Base-by-base conservation (phyloP, 2,888 invertebrate genomes). In the Choristoneura rosaceana region DNA sequence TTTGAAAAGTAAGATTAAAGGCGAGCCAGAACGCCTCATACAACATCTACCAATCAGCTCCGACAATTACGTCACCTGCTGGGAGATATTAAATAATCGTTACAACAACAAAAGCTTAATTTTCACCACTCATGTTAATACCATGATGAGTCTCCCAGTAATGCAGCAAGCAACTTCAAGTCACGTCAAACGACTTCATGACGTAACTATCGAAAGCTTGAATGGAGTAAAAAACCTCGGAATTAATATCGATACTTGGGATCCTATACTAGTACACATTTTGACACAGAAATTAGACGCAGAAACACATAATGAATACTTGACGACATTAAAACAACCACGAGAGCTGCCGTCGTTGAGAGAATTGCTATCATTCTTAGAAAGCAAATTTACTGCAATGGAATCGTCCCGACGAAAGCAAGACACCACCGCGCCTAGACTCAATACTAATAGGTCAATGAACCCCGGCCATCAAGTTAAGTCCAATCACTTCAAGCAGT, bases 191-290 rank as follows among this genome's bases (percentile, higher is more conserved):
- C 47, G 52, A 25, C 47, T 78, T 2, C 77, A 79, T 61, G 78
- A 78, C 52, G 63, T 58, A 0, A 64, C 74, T 2, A 38, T 15
- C 4, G 76, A 78, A 62, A 74, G 76, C 41, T 58, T 79, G 2
- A 77, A 81, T 41, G 77, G 76, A 0, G 76, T 80, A 4, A 79
- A 77, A 34, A 77, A 76, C n/a, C 45, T 78, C 7, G 78, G 74
- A 0, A 68, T 73, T 0, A 69, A 77, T 50, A 71, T 75, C 0
- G 8, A 14, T 0, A 74, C 74, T 0, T 80, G 80, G 78, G 78
- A 78, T 33, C 78, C 78, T 0, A 38, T 60, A 15, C 3, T 60
- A 4, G 41, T 60, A 10, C 60, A 60, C 15, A n/a, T 60, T 3
- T 9, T 60, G 9, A 15, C 41, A 1, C 60, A 60, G 8, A 60